These are phyloP conservation scores for Coluber constrictor DNA, from an alignment of 2,797 vertebrate genomes.

Conservation along the genomic window DNA sequence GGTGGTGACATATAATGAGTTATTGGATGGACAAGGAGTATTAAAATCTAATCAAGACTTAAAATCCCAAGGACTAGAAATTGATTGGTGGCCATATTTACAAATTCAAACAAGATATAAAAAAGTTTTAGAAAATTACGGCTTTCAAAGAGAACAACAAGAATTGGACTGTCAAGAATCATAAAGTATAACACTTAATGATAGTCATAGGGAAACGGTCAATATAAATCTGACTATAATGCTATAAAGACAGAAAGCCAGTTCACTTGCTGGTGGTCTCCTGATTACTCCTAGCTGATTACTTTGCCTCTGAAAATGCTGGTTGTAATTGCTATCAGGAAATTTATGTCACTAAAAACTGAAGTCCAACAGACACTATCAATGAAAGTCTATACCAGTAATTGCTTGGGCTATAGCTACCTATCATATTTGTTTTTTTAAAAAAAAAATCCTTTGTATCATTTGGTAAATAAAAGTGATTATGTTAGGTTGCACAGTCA, in stretches of 20 bases:
- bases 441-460: background rate
- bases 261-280: background rate
- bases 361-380: background rate
- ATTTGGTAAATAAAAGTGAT: background rate
- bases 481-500: background rate
- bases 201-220: too few relatives aligned
- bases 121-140: too few relatives aligned
- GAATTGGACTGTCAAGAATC: too few relatives aligned
- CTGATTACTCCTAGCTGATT: background rate
- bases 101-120: too few relatives aligned
- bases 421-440: background rate
- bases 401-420: background rate
- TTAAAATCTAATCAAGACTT: too few relatives aligned
- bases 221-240: background rate
- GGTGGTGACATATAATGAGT: too few relatives aligned
- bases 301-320: background rate
- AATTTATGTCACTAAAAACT: background rate
- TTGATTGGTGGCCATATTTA: too few relatives aligned
- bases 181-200: too few relatives aligned
- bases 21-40: too few relatives aligned
- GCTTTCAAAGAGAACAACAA: too few relatives aligned
- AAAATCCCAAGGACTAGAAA: too few relatives aligned
- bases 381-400: background rate
- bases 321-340: background rate
- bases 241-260: background rate